Conservation (phyloP, 2,797 vertebrate species). For the Enteromius trimaculatus region DNA sequence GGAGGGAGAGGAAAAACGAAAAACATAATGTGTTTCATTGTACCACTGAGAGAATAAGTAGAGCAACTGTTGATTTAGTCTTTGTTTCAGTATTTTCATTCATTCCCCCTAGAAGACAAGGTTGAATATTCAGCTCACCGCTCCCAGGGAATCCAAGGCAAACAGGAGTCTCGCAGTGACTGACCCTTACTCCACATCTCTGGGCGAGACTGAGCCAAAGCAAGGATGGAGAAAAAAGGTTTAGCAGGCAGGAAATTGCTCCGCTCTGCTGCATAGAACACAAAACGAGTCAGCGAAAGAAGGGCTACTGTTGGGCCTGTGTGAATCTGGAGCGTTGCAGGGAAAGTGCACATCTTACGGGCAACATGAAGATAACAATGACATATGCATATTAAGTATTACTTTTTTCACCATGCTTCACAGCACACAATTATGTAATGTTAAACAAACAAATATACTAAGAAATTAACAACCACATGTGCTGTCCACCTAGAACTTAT, state of each 20-base stretch:
- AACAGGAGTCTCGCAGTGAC: slow-evolving; percentile 77
- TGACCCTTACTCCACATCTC: slow-evolving; percentile 66
- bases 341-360: slow-evolving; percentile 25
- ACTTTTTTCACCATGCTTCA: background rate
- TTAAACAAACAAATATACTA: background rate
- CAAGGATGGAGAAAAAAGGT: slow-evolving; percentile 53
- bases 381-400: background rate
- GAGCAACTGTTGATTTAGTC: slow-evolving; percentile 82
- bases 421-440: background rate
- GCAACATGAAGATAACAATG: slow-evolving; percentile 22
- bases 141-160: slow-evolving; percentile 75
- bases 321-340: slow-evolving; percentile 22
- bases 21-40: slow-evolving; percentile 81
- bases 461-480: background rate
- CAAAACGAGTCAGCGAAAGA: slow-evolving; percentile 53
- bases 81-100: slow-evolving; percentile 82
- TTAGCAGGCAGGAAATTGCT: slow-evolving; percentile 55
- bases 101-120: slow-evolving; percentile 70
- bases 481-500: background rate
- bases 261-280: slow-evolving; percentile 53
- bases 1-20: slow-evolving; percentile 38
- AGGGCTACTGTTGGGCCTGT: slow-evolving; percentile 40
- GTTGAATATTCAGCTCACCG: slow-evolving; percentile 69
- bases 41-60: slow-evolving; percentile 56
- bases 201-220: slow-evolving; percentile 39